Conservation (phyloP, 2,888 invertebrate genomes). For the Apamea epomidion region DNA sequence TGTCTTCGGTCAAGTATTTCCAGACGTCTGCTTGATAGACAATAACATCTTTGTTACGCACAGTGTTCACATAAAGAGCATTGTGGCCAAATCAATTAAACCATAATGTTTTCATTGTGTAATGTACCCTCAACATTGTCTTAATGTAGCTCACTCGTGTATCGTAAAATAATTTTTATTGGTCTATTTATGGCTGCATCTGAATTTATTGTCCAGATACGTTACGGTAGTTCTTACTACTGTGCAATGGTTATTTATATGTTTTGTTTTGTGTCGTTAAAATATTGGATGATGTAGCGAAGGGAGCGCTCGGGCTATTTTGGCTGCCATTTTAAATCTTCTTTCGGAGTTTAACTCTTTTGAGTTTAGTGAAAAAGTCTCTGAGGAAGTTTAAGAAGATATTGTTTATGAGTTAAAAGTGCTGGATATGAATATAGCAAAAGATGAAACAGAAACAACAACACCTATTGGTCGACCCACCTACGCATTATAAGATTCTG, state of each 20-base stretch:
- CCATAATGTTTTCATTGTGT: slow-evolving; percentile 89
- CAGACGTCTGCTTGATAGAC: slow-evolving; percentile 89
- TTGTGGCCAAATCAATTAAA: slow-evolving; percentile 89
- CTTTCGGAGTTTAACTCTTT: background rate
- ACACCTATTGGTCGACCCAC: background rate
- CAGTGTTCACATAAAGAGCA: slow-evolving; percentile 78
- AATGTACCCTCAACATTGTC: slow-evolving; percentile 87
- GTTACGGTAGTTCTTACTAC: slow-evolving; percentile 86
- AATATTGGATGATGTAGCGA: slow-evolving; percentile 55
- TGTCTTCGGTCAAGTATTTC: slow-evolving; percentile 89
- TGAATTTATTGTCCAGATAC: slow-evolving; percentile 88
- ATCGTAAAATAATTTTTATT: slow-evolving; percentile 89
- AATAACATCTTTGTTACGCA: slow-evolving; percentile 87
- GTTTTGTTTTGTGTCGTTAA: slow-evolving; percentile 78
- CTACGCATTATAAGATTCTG: background rate
- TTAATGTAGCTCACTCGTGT: slow-evolving; percentile 87
- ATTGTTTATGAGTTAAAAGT: no score
- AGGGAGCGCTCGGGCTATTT: slow-evolving; percentile 40
- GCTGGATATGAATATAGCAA: background rate
- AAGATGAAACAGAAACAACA: background rate
- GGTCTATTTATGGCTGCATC: slow-evolving; percentile 87
- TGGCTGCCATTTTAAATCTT: slow-evolving; percentile 16
- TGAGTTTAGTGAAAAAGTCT: background rate
- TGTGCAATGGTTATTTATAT: slow-evolving; percentile 76
- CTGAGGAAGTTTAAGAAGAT: background rate